phyloP scores from a whole-genome alignment of 2,888 invertebrate species.

The Sabatieria punctata region DNA sequence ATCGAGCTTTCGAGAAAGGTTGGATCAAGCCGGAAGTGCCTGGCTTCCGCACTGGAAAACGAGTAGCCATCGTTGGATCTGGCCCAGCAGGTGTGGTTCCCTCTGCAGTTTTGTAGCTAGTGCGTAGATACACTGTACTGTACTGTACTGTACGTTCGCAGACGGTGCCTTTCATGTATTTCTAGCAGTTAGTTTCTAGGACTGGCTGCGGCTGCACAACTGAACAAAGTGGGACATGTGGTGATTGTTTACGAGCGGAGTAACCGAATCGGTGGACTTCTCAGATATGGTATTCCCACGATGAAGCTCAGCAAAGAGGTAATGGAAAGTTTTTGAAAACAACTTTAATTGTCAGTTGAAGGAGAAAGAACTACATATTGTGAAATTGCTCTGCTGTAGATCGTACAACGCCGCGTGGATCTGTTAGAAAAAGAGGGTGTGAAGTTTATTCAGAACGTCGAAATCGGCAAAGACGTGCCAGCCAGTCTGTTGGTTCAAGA shows the following conservation, averaged over 20 bases:
- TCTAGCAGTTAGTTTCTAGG: too few relatives aligned
- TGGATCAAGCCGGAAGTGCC: conserved; percentile 75
- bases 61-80: conserved; percentile 74
- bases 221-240: conserved; percentile 87
- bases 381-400: conserved; percentile 20
- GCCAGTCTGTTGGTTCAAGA: conserved; percentile 45
- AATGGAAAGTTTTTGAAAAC: too few relatives aligned
- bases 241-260: conserved; percentile 94
- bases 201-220: conserved; percentile 82
- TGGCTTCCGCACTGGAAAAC: conserved; percentile 53
- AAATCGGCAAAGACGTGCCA: conserved; percentile 76
- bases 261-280: conserved; percentile 77
- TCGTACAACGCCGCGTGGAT: conserved; percentile 66
- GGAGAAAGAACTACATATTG: background rate
- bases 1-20: conserved; percentile 87
- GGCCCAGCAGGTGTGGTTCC: conserved; percentile 49
- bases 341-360: background rate
- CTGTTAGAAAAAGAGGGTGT: conserved; percentile 76
- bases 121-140: too few relatives aligned
- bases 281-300: conserved; percentile 94
- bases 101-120: background rate
- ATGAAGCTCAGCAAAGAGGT: conserved; percentile 93
- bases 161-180: too few relatives aligned
- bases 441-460: conserved; percentile 65
- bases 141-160: too few relatives aligned